Evolutionary conservation across 2,888 invertebrate species (phyloP).

Genomic region (Pelosia muscerda): DNA sequence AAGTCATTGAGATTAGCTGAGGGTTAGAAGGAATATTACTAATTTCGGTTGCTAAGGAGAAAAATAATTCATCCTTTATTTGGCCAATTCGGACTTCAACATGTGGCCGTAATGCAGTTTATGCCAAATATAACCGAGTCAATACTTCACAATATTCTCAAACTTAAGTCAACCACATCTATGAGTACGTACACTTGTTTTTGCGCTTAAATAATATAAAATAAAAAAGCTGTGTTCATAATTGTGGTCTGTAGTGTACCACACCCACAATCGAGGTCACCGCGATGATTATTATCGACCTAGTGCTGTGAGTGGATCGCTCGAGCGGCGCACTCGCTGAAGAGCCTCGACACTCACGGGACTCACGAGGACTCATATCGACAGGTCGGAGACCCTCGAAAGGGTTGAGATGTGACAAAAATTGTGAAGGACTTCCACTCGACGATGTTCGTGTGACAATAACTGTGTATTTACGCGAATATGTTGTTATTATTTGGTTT

Average conservation of each 20-base stretch:
- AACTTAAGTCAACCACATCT: no score
- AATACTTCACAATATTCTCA: no score
- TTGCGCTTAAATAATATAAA: no score
- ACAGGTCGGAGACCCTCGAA: slow-evolving; percentile 6
- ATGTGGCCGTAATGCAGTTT: no score
- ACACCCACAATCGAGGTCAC: slow-evolving; percentile 24
- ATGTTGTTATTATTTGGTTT: not conserved
- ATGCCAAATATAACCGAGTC: no score
- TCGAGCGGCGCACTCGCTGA: slow-evolving; percentile 7
- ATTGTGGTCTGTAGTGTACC: slow-evolving; percentile 13
- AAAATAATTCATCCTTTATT: no score
- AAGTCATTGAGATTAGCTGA: no score
- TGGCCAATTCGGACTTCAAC: no score
- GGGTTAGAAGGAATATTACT: no score
- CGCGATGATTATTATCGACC: slow-evolving; percentile 21
- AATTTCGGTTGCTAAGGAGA: no score
- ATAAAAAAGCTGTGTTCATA: not conserved
- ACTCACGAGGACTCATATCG: not conserved
- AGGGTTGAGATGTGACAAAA: not conserved
- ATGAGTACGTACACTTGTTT: no score
- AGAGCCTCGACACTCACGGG: slow-evolving; percentile 3
- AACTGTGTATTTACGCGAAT: not conserved
- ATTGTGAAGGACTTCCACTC: not conserved
- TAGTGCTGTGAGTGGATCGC: slow-evolving; percentile 7
- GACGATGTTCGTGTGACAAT: not conserved